Evolutionary conservation across 2,113 vertebrate species (phyloP).

Genomic region (Oxyura jamaicensis): DNA sequence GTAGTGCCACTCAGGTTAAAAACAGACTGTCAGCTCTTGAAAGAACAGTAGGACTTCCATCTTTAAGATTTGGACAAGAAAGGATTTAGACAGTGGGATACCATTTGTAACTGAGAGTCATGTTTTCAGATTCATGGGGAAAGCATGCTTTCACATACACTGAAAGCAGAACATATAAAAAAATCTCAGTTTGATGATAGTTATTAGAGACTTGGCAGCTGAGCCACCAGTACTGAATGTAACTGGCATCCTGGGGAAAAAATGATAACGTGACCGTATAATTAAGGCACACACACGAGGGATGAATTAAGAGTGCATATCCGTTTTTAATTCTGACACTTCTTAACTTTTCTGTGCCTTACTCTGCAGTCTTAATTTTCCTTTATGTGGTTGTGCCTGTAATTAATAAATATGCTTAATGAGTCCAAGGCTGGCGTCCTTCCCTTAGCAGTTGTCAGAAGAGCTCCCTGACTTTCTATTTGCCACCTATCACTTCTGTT

Average conservation of each 20-base stretch:
- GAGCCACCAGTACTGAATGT: neutral
- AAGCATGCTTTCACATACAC: neutral
- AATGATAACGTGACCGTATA: neutral
- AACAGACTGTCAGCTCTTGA: neutral
- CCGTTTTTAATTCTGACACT: neutral
- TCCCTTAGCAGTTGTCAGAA: neutral
- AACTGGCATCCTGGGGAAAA: neutral
- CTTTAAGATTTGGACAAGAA: neutral
- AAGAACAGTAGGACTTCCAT: neutral
- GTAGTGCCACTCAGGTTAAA: neutral
- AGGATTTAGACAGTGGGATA: neutral
- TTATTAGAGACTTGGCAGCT: neutral
- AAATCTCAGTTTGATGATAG: neutral
- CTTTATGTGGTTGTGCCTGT: neutral
- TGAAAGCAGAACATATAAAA: neutral
- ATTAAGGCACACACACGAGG: neutral
- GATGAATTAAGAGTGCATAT: neutral
- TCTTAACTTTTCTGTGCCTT: neutral
- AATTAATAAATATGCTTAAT: constrained; percentile 21
- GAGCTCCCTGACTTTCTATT: neutral
- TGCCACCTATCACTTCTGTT: neutral
- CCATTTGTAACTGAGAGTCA: neutral
- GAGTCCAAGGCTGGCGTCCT: neutral
- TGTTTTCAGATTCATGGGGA: neutral
- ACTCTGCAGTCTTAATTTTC: neutral